Conservation (phyloP, 2,797 vertebrate genomes). For the Delichon dasypus region DNA sequence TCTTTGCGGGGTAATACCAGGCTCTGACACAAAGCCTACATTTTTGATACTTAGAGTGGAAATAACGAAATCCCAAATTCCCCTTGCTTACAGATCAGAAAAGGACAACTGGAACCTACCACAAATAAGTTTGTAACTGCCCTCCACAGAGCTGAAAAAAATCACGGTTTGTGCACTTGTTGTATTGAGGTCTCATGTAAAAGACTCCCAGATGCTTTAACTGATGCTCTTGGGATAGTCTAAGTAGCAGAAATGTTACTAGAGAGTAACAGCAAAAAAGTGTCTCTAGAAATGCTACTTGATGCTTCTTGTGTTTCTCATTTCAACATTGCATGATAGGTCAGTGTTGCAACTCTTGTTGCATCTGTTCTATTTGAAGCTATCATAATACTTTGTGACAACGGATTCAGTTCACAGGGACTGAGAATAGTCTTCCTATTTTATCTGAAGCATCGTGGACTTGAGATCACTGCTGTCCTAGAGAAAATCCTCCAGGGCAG, state of each 20-base stretch:
- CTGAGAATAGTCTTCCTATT: background rate
- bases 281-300: background rate
- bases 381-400: slow-evolving; percentile 30
- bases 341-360: background rate
- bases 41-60: background rate
- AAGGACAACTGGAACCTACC: background rate
- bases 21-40: background rate
- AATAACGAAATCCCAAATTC: background rate
- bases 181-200: rapidly evolving
- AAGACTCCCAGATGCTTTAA: background rate
- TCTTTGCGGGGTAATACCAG: background rate
- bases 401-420: background rate
- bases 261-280: background rate
- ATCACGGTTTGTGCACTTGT: background rate
- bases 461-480: background rate
- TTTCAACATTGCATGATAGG: background rate
- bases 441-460: background rate
- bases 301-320: background rate
- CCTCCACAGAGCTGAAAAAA: background rate
- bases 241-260: background rate
- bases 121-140: background rate
- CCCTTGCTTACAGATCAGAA: background rate
- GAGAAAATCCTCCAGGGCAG: background rate
- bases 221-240: background rate
- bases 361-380: background rate